phyloP scores from a whole-genome alignment of 2,888 invertebrate species.

The Nemotelus pantherinus region DNA sequence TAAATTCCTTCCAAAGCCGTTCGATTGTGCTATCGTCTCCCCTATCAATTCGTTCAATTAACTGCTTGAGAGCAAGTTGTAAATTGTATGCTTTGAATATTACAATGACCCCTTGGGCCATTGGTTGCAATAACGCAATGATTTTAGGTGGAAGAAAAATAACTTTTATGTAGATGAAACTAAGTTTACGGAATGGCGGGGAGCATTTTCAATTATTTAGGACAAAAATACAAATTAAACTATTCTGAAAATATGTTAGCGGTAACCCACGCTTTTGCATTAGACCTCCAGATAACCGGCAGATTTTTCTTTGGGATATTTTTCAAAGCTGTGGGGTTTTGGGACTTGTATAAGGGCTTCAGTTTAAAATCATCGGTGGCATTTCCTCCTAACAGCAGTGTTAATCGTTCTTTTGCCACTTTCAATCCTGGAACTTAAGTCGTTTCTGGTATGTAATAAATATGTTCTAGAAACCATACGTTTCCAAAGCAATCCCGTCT shows the following conservation, averaged over 20 bases:
- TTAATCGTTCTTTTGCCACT: slow-evolving; percentile 53
- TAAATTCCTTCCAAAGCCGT: slow-evolving; percentile 16
- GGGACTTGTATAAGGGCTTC: no score
- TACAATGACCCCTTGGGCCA: slow-evolving; percentile 52
- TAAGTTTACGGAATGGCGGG: slow-evolving; percentile 48
- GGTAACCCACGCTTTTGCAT: no score
- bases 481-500: slow-evolving; percentile 47
- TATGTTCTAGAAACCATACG: slow-evolving; percentile 55
- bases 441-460: slow-evolving; percentile 44
- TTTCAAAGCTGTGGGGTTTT: no score
- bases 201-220: slow-evolving; percentile 50
- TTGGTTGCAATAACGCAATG: slow-evolving; percentile 54
- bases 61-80: background rate
- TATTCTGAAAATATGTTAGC: slow-evolving; percentile 37
- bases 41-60: background rate
- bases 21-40: slow-evolving; percentile 1
- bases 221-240: slow-evolving; percentile 48
- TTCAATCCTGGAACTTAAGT: slow-evolving; percentile 40
- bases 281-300: no score
- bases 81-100: slow-evolving; percentile 40
- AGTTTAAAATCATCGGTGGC: no score
- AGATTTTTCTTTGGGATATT: no score
- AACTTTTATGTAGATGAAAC: slow-evolving; percentile 43
- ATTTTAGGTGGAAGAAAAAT: slow-evolving; percentile 53
- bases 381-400: slow-evolving; percentile 54